Percentiles rank a stretch among this genome's conserved stretches.
phyloP scores from a whole-genome alignment of 2,797 vertebrate genomes.

The Euphonia xanthogaster region DNA sequence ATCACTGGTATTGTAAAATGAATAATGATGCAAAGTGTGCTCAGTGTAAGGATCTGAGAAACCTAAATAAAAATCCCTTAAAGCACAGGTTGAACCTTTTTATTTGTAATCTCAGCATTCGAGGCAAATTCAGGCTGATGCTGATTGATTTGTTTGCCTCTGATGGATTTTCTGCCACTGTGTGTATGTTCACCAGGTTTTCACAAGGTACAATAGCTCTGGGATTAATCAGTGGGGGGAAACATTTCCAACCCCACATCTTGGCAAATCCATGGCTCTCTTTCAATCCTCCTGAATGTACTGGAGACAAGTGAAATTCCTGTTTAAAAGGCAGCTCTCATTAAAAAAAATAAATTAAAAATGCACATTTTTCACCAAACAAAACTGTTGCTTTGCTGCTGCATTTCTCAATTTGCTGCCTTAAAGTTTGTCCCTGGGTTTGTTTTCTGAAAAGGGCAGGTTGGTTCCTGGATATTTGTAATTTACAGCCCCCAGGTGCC shows the following conservation, averaged over 20 bases:
- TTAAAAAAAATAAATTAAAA: neutral
- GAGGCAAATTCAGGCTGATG: neutral
- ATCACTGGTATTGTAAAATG: neutral
- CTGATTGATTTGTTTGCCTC: neutral
- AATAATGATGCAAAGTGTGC: neutral
- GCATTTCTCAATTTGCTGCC: neutral
- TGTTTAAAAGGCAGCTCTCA: neutral
- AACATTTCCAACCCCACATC: neutral
- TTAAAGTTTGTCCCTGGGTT: neutral
- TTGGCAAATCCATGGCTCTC: neutral
- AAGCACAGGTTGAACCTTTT: neutral
- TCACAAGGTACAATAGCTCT: neutral
- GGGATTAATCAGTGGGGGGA: neutral
- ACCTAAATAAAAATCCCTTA: neutral
- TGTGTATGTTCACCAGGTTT: slow-evolving; percentile 1
- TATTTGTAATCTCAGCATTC: neutral
- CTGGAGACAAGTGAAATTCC: neutral
- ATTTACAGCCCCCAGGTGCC: neutral
- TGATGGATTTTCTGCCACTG: slow-evolving; percentile 43
- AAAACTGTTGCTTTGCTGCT: neutral
- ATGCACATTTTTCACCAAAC: rapidly evolving
- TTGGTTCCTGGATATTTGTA: neutral
- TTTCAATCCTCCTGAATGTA: neutral
- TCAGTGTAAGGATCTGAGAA: neutral
- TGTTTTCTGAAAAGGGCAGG: neutral